Evolutionary conservation across 1,140 invertebrate species (phyloP), one percentile per base, ranked within the genome.

Genomic region (Akabosia matsudoensis): DNA sequence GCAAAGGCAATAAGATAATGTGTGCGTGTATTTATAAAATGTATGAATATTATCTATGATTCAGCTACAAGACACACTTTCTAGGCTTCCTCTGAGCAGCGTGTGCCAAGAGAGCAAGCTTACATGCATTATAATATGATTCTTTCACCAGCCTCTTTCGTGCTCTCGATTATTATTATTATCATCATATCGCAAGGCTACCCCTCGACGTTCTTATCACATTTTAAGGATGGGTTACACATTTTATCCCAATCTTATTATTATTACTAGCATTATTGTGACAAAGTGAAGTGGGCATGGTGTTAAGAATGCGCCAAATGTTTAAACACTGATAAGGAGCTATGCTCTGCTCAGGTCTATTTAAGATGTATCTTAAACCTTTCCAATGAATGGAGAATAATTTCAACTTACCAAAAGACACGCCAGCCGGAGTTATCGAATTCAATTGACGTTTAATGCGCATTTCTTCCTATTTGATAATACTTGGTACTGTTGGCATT

Each of bases 101-200:
- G 31, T 67, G 61, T 67, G 61, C 61, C 61, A 67, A 67, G n/a
- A n/a, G n/a, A n/a, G n/a, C 24, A 67, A 28, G 18, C 18, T 45
- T 45, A 10, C 37, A 18, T 10, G 7, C 7, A 45, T 45, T 45
- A 7, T 45, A n/a, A n/a, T n/a, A n/a, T 45, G 37, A 45, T 18
- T 45, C 18, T 45, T 45, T 10, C 37, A 45, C 37, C 37, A 45
- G 7, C 37, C 7, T 45, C 37, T 18, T 45, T 45, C 37, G 7
- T 18, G 7, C 37, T 45, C 37, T 45, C 37, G 7, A 7, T 45
- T 10, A 7, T 45, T 45, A 45, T 45, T n/a, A n/a, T n/a, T 24
- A 61, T 24, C n/a, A 61, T 61, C 54, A 24, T 24, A 61, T 61
- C 54, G 24, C 4, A 61, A 16, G 4, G 24, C 54, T 24, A n/a